Conservation (phyloP, 1,140 invertebrate species). For the Musca vetustissima region DNA sequence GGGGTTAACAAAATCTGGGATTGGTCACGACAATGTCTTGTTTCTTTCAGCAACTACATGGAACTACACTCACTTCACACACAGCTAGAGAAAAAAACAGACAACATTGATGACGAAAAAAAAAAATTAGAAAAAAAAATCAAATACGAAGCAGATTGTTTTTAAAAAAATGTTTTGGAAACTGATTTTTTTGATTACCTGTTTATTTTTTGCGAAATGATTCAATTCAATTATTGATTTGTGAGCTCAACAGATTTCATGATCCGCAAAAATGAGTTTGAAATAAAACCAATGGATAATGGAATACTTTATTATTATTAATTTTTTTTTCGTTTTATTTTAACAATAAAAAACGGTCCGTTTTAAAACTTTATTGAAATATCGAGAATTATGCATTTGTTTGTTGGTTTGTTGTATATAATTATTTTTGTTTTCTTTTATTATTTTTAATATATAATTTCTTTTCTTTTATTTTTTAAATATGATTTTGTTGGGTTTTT, state of each 20-base stretch:
- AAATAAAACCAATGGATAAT: neutral
- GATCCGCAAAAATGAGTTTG: neutral
- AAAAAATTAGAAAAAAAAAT: too few relatives aligned
- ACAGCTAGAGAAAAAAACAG: too few relatives aligned
- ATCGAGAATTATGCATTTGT: slow-evolving; percentile 17
- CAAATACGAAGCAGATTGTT: too few relatives aligned
- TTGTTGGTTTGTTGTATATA: neutral
- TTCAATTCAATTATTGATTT: neutral
- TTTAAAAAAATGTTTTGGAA: too few relatives aligned
- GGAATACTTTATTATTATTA: too few relatives aligned
- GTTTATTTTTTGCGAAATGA: neutral
- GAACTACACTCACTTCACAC: too few relatives aligned
- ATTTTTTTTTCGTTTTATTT: slow-evolving; percentile 15
- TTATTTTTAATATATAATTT: neutral
- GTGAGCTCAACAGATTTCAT: neutral
- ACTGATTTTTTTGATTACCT: slow-evolving; percentile 6
- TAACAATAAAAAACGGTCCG: slow-evolving; percentile 22
- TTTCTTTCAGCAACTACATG: too few relatives aligned
- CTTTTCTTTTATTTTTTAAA: slow-evolving; percentile 13
- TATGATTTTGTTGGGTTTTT: slow-evolving; percentile 3
- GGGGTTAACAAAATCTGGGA: too few relatives aligned
- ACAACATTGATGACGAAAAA: too few relatives aligned
- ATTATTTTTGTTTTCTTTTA: neutral
- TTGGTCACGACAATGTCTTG: too few relatives aligned
- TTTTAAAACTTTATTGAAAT: slow-evolving; percentile 24